Conservation (phyloP, 2,888 invertebrate species). For the Cataglyphis albicans region DNA sequence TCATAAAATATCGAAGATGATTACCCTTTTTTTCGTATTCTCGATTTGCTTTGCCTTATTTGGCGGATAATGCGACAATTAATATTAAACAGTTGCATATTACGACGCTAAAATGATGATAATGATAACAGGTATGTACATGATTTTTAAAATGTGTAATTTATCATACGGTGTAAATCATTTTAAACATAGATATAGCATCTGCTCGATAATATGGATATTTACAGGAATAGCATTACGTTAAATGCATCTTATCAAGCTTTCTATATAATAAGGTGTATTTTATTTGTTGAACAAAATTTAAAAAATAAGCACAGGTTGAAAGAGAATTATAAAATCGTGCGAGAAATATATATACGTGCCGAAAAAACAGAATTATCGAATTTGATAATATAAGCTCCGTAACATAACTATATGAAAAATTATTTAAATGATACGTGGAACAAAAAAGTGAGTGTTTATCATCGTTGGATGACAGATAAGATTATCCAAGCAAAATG, state of each 20-base stretch:
- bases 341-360: neutral
- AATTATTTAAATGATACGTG: neutral
- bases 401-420: neutral
- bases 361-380: neutral
- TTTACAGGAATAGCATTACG: neutral
- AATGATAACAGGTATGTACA: neutral
- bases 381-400: neutral
- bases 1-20: conserved; percentile 18
- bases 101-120: neutral
- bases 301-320: neutral
- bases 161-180: neutral
- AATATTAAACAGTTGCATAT: neutral
- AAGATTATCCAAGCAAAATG: neutral
- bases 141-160: neutral
- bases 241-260: neutral
- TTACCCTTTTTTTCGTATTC: neutral
- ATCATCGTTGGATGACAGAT: neutral
- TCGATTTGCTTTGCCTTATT: conserved; percentile 13
- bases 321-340: neutral
- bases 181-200: neutral
- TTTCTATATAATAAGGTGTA: neutral
- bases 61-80: neutral
- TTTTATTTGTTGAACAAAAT: conserved; percentile 5
- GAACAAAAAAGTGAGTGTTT: neutral
- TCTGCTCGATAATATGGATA: neutral